Conservation (phyloP, 1,140 invertebrate species). For the Brachionus paranguensis region DNA sequence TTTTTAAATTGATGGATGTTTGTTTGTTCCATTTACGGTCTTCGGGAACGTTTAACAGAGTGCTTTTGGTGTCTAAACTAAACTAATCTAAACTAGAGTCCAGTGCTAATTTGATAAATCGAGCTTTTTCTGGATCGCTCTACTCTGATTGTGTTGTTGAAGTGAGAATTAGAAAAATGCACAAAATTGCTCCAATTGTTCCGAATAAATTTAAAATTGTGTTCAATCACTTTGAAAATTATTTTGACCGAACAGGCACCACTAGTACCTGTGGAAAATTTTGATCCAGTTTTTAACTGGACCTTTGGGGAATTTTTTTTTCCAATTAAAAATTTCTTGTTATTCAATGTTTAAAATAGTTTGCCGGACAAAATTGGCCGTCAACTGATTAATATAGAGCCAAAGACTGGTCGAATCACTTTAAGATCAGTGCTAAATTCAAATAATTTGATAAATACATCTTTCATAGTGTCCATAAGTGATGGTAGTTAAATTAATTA, state of each 20-base stretch:
- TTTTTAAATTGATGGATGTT: neutral
- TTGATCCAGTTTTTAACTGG: neutral
- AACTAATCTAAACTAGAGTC: too few species aligned
- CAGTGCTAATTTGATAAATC: neutral
- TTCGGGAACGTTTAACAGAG: neutral
- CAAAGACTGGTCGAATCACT: neutral
- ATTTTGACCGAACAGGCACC: constrained; percentile 18
- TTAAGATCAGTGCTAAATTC: constrained; percentile 5
- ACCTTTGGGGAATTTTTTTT: constrained; percentile 10
- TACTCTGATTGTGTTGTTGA: neutral
- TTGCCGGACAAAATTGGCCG: neutral
- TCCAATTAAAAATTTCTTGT: neutral
- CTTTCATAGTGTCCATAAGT: neutral
- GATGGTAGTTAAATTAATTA: neutral
- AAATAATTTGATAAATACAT: constrained; percentile 14
- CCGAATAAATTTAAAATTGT: neutral
- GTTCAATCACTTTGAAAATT: constrained; percentile 31
- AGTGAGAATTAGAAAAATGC: neutral
- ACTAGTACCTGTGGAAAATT: neutral
- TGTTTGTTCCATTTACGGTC: neutral
- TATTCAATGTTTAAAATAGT: neutral
- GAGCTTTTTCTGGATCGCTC: neutral
- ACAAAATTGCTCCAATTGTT: neutral
- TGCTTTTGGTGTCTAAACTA: neutral
- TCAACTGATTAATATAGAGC: neutral